These are phyloP conservation scores for Caenorhabditis sp. DNA, from an alignment of 2,888 invertebrate species.

Conservation along the genomic window DNA sequence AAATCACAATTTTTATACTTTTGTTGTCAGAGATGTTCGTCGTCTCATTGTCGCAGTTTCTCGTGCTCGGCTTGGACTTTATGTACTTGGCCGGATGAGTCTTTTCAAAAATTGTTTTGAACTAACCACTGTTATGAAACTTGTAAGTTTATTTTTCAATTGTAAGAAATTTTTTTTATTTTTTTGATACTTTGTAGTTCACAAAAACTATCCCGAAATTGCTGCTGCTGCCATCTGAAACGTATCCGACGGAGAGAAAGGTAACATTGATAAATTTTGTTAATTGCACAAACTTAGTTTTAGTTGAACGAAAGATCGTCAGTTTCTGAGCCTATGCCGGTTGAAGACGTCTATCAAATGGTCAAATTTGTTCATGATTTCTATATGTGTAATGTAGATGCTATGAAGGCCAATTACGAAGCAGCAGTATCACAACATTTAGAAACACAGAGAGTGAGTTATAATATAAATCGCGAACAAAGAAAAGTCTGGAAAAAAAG, in stretches of 20 bases:
- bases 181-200: conserved; percentile 75
- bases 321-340: conserved; percentile 75
- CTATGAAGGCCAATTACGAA: conserved; percentile 54
- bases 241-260: conserved; percentile 78
- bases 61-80: conserved; percentile 91
- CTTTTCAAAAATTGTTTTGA: conserved; percentile 97
- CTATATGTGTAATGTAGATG: conserved; percentile 78
- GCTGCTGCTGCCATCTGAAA: conserved; percentile 82
- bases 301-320: conserved; percentile 59
- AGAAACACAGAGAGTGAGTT: conserved; percentile 28
- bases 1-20: neutral
- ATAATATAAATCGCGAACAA: neutral
- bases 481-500: too few relatives aligned
- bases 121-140: conserved; percentile 90
- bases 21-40: conserved; percentile 83
- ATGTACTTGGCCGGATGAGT: conserved; percentile 89
- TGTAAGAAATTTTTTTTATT: neutral
- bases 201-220: conserved; percentile 83
- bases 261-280: conserved; percentile 43
- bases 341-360: conserved; percentile 91
- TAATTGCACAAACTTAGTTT: neutral
- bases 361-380: conserved; percentile 91
- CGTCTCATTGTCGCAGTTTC: conserved; percentile 97
- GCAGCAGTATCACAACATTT: conserved; percentile 36
- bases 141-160: conserved; percentile 75